phyloP scores from a whole-genome alignment of 2,888 invertebrate genomes.

The Drosophila imparisetae region DNA sequence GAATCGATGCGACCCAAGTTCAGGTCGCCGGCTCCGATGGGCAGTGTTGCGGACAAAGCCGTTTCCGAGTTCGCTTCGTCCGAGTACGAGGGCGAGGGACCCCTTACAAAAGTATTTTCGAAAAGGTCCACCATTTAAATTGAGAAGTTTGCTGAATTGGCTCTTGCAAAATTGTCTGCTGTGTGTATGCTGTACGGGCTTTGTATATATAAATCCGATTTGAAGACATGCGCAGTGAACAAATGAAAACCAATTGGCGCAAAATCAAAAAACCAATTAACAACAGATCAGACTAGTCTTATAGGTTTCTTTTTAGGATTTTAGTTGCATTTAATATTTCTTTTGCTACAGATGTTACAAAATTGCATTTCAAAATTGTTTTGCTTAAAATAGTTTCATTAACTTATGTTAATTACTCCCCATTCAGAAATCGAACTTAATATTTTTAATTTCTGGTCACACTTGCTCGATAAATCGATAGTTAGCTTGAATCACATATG shows the following conservation, averaged over 20 bases:
- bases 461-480: neutral
- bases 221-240: constrained; percentile 43
- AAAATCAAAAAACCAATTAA: neutral
- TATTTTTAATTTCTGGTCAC: constrained; percentile 1
- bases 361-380: neutral
- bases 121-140: constrained; percentile 74
- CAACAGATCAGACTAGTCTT: too few species aligned
- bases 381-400: neutral
- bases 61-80: constrained; percentile 83
- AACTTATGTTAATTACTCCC: neutral
- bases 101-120: constrained; percentile 83
- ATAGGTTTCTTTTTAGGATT: too few species aligned
- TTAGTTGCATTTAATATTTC: neutral
- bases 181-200: constrained; percentile 44
- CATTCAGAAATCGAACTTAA: neutral
- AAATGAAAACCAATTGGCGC: constrained; percentile 14
- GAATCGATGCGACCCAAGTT: constrained; percentile 69
- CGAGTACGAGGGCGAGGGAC: constrained; percentile 83
- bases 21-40: constrained; percentile 63
- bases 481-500: neutral
- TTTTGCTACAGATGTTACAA: neutral
- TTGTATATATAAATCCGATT: constrained; percentile 13
- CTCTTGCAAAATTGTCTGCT: constrained; percentile 19
- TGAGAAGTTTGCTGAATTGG: constrained; percentile 10
- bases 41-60: constrained; percentile 78